phyloP scores from a whole-genome alignment of 2,113 vertebrate species.

The Callionymus lyra region DNA sequence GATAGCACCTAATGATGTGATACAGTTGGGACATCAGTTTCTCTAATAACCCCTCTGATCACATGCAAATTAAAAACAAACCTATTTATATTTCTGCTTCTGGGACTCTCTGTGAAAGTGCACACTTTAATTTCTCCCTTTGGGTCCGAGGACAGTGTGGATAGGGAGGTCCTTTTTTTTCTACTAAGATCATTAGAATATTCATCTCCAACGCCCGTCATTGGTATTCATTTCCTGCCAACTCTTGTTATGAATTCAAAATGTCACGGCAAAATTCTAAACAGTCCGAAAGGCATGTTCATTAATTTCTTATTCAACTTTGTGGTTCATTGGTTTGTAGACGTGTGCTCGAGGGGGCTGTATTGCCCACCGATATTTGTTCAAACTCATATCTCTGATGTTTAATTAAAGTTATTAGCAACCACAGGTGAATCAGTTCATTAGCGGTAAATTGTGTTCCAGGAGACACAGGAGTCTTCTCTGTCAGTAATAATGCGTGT shows the following conservation, averaged over 20 bases:
- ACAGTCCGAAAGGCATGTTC: conserved; percentile 29
- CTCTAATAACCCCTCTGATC: conserved; percentile 52
- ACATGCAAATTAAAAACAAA: conserved; percentile 64
- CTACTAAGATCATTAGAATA: conserved; percentile 51
- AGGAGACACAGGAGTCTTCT: conserved; percentile 2
- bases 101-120: conserved; percentile 28
- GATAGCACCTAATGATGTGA: too few species aligned
- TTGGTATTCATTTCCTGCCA: conserved; percentile 49
- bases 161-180: conserved; percentile 42
- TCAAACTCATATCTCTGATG: conserved; percentile 35
- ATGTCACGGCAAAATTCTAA: conserved; percentile 50
- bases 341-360: conserved; percentile 18
- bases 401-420: conserved; percentile 51
- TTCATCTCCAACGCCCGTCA: conserved; percentile 42
- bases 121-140: conserved; percentile 36
- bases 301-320: conserved; percentile 46
- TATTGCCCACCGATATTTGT: conserved; percentile 30
- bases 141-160: conserved; percentile 28
- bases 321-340: conserved; percentile 32
- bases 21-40: conserved; percentile 12
- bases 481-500: conserved; percentile 5
- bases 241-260: conserved; percentile 46
- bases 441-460: conserved; percentile 21
- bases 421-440: conserved; percentile 36
- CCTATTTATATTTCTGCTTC: conserved; percentile 52